phyloP scores from a whole-genome alignment of 2,888 invertebrate genomes.

The Drosophila barbarae region DNA sequence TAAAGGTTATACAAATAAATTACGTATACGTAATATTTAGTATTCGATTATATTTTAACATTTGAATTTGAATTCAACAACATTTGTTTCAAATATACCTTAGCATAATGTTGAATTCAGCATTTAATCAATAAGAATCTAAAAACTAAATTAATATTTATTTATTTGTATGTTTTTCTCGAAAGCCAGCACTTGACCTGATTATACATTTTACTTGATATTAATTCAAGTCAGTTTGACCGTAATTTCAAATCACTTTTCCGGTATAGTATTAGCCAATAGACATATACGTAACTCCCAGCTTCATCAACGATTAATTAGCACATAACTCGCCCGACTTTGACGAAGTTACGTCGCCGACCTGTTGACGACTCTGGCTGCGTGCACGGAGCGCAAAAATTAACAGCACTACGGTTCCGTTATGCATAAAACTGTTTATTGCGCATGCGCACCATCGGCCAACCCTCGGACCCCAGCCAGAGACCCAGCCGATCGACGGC shows the following conservation, averaged over 20 bases:
- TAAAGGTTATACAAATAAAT: background rate
- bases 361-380: slow-evolving; percentile 21
- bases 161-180: background rate
- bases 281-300: slow-evolving; percentile 50
- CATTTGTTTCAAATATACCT: background rate
- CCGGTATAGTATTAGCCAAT: slow-evolving; percentile 44
- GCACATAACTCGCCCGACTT: slow-evolving; percentile 54
- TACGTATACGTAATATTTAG: background rate
- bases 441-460: slow-evolving; percentile 56
- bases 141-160: background rate
- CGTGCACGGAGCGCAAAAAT: slow-evolving; percentile 51
- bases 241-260: slow-evolving; percentile 5
- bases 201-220: background rate
- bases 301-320: slow-evolving; percentile 57
- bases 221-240: background rate
- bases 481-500: slow-evolving; percentile 16
- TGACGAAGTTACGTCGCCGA: slow-evolving; percentile 54
- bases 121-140: background rate
- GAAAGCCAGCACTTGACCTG: background rate
- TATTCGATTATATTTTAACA: background rate
- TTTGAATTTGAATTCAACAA: background rate
- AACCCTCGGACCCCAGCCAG: slow-evolving; percentile 10
- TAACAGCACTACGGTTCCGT: slow-evolving; percentile 53
- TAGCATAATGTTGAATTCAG: background rate
- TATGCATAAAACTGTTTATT: slow-evolving; percentile 70